Evolutionary conservation across 2,797 vertebrate species (phyloP).

Genomic region (Setipinna tenuifilis): DNA sequence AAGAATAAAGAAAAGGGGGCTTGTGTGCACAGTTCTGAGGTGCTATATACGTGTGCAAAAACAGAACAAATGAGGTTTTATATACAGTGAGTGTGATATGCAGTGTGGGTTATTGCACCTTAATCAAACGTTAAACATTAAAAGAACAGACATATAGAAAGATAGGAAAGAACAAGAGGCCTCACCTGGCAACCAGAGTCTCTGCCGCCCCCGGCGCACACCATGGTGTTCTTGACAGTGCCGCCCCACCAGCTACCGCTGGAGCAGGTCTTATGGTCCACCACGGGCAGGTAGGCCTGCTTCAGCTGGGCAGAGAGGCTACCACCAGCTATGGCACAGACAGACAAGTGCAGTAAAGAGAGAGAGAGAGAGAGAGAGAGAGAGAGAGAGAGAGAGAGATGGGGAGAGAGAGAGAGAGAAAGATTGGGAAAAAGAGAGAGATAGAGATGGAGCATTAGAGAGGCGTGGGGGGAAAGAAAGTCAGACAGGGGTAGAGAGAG

Average conservation of each 20-base stretch:
- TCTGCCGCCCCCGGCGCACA: slow-evolving; percentile 83
- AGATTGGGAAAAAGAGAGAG: too few relatives aligned
- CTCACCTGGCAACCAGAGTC: slow-evolving; percentile 85
- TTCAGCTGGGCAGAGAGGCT: slow-evolving; percentile 79
- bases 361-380: neutral
- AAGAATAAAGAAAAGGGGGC: too few relatives aligned
- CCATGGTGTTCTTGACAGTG: slow-evolving; percentile 83
- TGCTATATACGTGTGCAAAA: too few relatives aligned
- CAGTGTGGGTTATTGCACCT: too few relatives aligned
- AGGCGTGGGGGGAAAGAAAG: neutral
- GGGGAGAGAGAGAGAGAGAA: too few relatives aligned
- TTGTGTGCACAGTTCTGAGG: too few relatives aligned
- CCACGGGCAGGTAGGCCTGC: slow-evolving; percentile 83
- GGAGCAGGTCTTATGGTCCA: slow-evolving; percentile 78
- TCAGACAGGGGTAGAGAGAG: too few relatives aligned
- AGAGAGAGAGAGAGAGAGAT: too few relatives aligned
- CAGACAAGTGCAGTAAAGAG: slow-evolving; percentile 21
- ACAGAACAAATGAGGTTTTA: too few relatives aligned
- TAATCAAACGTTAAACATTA: too few relatives aligned
- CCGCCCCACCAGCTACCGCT: slow-evolving; percentile 83
- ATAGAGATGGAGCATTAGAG: too few relatives aligned
- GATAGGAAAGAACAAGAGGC: neutral
- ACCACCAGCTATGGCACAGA: slow-evolving; percentile 71
- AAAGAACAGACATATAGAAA: neutral
- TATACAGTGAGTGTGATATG: too few relatives aligned